These are phyloP conservation scores for Herminia tarsipennalis DNA, from an alignment of 2,888 invertebrate genomes.

Conservation along the genomic window DNA sequence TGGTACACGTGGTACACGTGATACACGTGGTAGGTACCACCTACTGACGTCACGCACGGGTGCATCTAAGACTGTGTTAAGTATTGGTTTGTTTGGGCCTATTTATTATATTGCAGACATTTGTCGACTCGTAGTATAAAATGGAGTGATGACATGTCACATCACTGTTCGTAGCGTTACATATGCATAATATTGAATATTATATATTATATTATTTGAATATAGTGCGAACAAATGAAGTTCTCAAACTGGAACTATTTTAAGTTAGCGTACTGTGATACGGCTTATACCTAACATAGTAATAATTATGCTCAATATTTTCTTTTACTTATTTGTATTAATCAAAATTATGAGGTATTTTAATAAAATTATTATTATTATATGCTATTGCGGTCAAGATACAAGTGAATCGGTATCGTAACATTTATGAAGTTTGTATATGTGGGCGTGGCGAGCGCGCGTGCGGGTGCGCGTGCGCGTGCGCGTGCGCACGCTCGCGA, in stretches of 20 bases:
- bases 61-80: slow-evolving; percentile 52
- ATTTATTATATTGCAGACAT: slow-evolving; percentile 27
- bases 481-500: neutral
- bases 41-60: slow-evolving; percentile 10
- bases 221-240: slow-evolving; percentile 37
- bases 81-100: slow-evolving; percentile 53
- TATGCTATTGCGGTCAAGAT: slow-evolving; percentile 35
- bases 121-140: neutral
- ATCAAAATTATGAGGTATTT: slow-evolving; percentile 56
- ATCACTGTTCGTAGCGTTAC: no score
- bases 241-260: slow-evolving; percentile 54
- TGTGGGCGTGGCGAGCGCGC: neutral
- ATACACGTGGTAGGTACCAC: slow-evolving; percentile 5
- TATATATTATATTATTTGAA: slow-evolving; percentile 23
- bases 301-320: slow-evolving; percentile 76
- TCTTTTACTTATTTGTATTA: slow-evolving; percentile 60
- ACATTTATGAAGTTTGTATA: slow-evolving; percentile 18
- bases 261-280: slow-evolving; percentile 83
- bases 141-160: neutral
- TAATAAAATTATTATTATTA: slow-evolving; percentile 45
- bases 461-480: neutral
- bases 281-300: slow-evolving; percentile 74
- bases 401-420: slow-evolving; percentile 27
- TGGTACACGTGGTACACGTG: no score
- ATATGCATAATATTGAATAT: slow-evolving; percentile 29